Conservation (phyloP, 2,797 vertebrate species). For the Enteromius treurensis region DNA sequence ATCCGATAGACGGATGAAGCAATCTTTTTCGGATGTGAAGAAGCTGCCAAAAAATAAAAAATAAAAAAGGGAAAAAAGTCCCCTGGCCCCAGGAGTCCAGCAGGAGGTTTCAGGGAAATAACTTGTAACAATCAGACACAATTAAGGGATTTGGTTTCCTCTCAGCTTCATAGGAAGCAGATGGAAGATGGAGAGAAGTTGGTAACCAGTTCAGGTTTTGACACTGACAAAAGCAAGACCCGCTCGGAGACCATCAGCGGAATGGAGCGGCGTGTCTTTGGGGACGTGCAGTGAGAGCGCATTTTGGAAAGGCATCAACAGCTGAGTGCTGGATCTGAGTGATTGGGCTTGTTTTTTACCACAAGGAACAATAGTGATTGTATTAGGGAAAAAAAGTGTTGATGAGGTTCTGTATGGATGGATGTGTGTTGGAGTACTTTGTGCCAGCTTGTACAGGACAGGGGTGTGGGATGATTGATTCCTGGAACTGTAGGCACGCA, state of each 20-base stretch:
- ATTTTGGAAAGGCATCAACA: constrained; percentile 24
- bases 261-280: constrained; percentile 7
- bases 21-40: constrained; percentile 27
- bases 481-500: neutral
- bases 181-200: constrained; percentile 39
- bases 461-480: neutral
- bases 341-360: constrained; percentile 6
- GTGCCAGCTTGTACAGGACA: constrained; percentile 9
- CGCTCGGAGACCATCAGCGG: neutral
- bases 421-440: neutral
- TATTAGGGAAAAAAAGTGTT: constrained; percentile 1
- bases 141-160: constrained; percentile 56
- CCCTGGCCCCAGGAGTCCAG: constrained; percentile 14
- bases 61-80: constrained; percentile 31
- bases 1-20: constrained; percentile 27
- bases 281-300: constrained; percentile 3
- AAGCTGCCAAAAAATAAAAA: constrained; percentile 27
- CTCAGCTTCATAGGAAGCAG: constrained; percentile 49
- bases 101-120: constrained; percentile 49
- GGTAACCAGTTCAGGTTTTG: constrained; percentile 14
- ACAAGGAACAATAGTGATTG: constrained; percentile 45
- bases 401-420: constrained; percentile 21
- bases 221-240: constrained; percentile 25
- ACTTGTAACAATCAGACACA: constrained; percentile 50
- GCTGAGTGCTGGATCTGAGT: constrained; percentile 17